These are phyloP conservation scores for Lasioglossum vierecki DNA, from an alignment of 2,888 invertebrate genomes.

Conservation along the genomic window DNA sequence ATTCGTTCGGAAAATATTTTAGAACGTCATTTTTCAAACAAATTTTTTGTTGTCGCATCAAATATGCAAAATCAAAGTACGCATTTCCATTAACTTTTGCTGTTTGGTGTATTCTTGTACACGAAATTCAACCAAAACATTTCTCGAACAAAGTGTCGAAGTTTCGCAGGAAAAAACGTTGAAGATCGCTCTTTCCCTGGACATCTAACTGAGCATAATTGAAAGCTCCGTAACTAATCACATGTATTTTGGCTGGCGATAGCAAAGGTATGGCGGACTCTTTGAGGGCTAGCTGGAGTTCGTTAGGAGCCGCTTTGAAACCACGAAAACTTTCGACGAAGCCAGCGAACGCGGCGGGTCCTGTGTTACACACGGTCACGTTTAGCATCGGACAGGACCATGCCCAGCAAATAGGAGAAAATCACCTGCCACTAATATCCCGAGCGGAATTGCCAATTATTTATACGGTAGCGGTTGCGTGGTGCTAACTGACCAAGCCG, in stretches of 20 bases:
- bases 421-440: conserved; percentile 67
- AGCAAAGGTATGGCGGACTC: neutral
- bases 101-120: too few species aligned
- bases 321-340: conserved; percentile 25
- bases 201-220: neutral
- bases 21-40: too few species aligned
- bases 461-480: conserved; percentile 69
- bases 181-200: neutral
- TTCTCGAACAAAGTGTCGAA: neutral
- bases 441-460: conserved; percentile 76
- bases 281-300: neutral
- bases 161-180: neutral
- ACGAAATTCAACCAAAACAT: neutral
- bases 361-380: neutral
- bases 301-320: conserved; percentile 28
- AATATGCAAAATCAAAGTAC: too few species aligned
- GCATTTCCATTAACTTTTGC: too few species aligned
- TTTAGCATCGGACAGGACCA: conserved; percentile 15
- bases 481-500: conserved; percentile 47
- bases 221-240: neutral
- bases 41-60: too few species aligned
- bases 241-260: neutral
- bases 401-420: conserved; percentile 65
- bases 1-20: too few species aligned
- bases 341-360: neutral